Base-by-base conservation (phyloP, 1,140 invertebrate genomes). In the Leptinotarsa undecemlineata region DNA sequence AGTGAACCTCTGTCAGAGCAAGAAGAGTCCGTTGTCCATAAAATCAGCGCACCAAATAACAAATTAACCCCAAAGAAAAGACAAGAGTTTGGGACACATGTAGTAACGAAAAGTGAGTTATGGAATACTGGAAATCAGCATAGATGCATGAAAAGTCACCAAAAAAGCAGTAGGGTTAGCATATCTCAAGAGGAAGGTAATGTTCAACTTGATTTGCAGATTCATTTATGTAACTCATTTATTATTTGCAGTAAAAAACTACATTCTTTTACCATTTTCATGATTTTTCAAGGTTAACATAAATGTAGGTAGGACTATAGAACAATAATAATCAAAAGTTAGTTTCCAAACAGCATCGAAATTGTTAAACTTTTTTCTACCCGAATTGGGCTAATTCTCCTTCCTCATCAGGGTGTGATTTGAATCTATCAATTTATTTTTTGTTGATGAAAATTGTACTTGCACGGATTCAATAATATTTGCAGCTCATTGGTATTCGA, bases 111-210 rank as follows among this genome's bases (percentile, higher is more conserved):
- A 71, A 84, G 83, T 73, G 84, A 85, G 73, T 75, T 85, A 4
- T 85, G 84, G 84, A 83, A 85, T 73, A 85, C 83, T 3, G 83
- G 83, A 5, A 82, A 71, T 61, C 83, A 84, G 47, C 84, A 85
- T 68, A 70, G 82, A 19, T 84, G 82, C 60, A 75, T 70, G 48
- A 82, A 82, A 63, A 48, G 66, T 42, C 80, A 84, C 76, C 80
- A 82, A 72, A 80, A 84, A 74, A 75, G 69, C 17, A 77, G 76
- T 63, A 76, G 81, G 63, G 75, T 82, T 51, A 82, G 79, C 73
- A 77, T 82, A 72, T 71, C 77, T 4, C 81, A 81, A 60, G 77
- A 81, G 14, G 81, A 83, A 78, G 81, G 80, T 82, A 78, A 69
- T 69, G 47, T 51, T 17, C 8, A 42, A 19, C 11, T 64, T 64